Evolutionary conservation across 2,797 vertebrate species (phyloP), one percentile per base, ranked within the genome.

Genomic region (Helarctos malayanus): DNA sequence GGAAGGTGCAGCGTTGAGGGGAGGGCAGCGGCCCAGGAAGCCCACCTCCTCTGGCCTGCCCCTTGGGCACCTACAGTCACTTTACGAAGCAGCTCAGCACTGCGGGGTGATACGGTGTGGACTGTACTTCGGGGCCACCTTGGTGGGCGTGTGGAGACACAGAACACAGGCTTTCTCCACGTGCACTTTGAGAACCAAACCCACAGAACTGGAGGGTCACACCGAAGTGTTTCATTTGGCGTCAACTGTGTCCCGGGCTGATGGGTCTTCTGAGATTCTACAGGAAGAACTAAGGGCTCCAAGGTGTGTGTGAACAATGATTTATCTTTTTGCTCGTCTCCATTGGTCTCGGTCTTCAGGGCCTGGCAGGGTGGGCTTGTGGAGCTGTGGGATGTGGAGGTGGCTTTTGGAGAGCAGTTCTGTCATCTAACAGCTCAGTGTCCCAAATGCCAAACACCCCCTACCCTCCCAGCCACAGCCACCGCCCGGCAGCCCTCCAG

Each of bases 171-270:
- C 12, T 27, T 35, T n/a, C 18, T 25, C 35, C 3, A 4, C 29
- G 12, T 15, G 68, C 29, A n/a, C 38, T 15, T 10, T 18, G 65
- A 25, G 56, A 75, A 47, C 68, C 84, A 15, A 14, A 9, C 4
- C 16, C 52, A 9, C 38, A 5, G 68, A 14, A 32, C 98, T 92
- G 95, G 94, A 94, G 94, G 94, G 97, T 95, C 97, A 97, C 98
- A 97, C 96, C 91, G 63, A 93, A 87, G 97, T 96, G 98, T 97
- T 93, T 96, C 97, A 98, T 95, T 95, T 96, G 69, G 95, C 97
- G 96, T 94, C 97, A n/a, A 84, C 88, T 45, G 9, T 35, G 95
- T 56, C 97, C 97, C 89, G 96, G 96, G 95, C 94, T 96, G 47
- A 27, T 84, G 83, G 80, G 82, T 68, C 97, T 95, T 93, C 92